Evolutionary conservation across 2,888 invertebrate species (phyloP).

Genomic region (Ecliptopera silaceata): DNA sequence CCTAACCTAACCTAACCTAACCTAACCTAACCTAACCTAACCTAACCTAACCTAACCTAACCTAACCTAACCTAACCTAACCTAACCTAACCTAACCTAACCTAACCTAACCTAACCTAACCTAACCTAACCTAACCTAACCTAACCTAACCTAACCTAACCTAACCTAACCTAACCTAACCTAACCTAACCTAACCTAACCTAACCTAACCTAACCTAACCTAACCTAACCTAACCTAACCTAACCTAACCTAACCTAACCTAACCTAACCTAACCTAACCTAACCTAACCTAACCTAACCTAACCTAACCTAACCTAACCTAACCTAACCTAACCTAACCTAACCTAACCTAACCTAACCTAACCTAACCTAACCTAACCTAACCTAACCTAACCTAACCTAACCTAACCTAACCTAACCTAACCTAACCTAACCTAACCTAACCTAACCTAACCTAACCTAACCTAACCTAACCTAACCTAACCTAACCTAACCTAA

Average conservation of each 20-base stretch:
- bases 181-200: constrained; percentile 12
- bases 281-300: constrained; percentile 40
- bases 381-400: constrained; percentile 41
- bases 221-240: constrained; percentile 12
- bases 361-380: constrained; percentile 41
- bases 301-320: constrained; percentile 33
- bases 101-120: constrained; percentile 12
- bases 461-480: constrained; percentile 15
- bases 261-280: constrained; percentile 41
- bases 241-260: constrained; percentile 26
- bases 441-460: constrained; percentile 26
- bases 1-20: constrained; percentile 14
- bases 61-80: constrained; percentile 12
- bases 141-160: constrained; percentile 12
- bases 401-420: constrained; percentile 37
- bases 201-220: constrained; percentile 12
- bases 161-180: constrained; percentile 12
- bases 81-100: constrained; percentile 12
- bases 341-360: constrained; percentile 35
- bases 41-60: constrained; percentile 12
- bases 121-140: constrained; percentile 12
- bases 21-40: constrained; percentile 15
- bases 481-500: constrained; percentile 7
- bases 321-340: constrained; percentile 25
- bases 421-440: constrained; percentile 25